Percentiles rank a stretch among this genome's conserved stretches.
These are phyloP conservation scores for Hermaeophaga mercurialis DNA, from an alignment of 2,888 invertebrate species.

Conservation along the genomic window DNA sequence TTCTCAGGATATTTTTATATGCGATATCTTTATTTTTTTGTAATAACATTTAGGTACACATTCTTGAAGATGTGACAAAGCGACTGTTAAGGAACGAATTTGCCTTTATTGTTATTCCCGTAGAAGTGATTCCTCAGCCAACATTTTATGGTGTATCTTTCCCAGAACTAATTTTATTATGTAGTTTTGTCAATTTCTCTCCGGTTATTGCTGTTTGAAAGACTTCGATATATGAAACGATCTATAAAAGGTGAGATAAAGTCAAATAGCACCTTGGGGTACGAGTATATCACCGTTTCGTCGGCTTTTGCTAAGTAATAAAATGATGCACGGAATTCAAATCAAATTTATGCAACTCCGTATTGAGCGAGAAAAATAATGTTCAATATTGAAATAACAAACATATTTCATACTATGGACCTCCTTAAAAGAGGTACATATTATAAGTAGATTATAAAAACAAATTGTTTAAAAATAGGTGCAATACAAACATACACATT, in stretches of 20 bases:
- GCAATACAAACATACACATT: too few relatives aligned
- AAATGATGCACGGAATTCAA: neutral
- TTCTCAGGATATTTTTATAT: too few relatives aligned
- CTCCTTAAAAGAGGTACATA: too few relatives aligned
- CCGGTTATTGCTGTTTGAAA: slow-evolving; percentile 11
- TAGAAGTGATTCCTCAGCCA: slow-evolving; percentile 3
- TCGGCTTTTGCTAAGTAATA: slow-evolving; percentile 10
- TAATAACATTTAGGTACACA: too few relatives aligned
- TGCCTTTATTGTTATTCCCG: slow-evolving; percentile 5
- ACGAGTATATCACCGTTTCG: slow-evolving; percentile 10
- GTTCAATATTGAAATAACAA: too few relatives aligned
- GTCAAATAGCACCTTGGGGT: slow-evolving; percentile 15
- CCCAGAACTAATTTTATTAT: slow-evolving; percentile 14
- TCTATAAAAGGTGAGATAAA: slow-evolving; percentile 22
- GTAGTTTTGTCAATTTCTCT: slow-evolving; percentile 7
- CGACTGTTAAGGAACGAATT: too few relatives aligned
- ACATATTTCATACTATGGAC: too few relatives aligned
- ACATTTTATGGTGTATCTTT: slow-evolving; percentile 4
- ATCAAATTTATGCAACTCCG: slow-evolving; percentile 5
- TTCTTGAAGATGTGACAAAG: too few relatives aligned
- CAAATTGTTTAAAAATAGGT: too few relatives aligned
- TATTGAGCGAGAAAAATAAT: too few relatives aligned
- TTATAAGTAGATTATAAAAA: too few relatives aligned
- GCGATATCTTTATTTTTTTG: too few relatives aligned
- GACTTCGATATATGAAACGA: slow-evolving; percentile 16